Percentiles rank a stretch among this genome's conserved stretches.
Conservation (phyloP, 2,888 invertebrate genomes). For the Eupelmus urozonus region DNA sequence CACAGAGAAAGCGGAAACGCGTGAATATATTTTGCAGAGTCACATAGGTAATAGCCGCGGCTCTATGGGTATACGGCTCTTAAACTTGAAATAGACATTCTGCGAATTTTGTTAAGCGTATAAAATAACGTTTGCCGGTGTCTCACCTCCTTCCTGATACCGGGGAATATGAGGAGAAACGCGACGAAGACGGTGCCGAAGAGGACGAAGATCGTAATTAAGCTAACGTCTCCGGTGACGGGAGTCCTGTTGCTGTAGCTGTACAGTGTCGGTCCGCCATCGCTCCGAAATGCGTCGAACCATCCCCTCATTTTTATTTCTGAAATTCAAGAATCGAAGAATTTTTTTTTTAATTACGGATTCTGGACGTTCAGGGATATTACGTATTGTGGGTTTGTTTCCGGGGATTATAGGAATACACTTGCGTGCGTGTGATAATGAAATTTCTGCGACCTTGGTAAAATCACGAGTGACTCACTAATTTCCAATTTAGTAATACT, state of each 20-base stretch:
- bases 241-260: constrained; percentile 96
- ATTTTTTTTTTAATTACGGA: no score
- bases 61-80: no score
- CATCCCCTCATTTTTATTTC: constrained; percentile 90
- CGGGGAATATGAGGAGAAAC: constrained; percentile 97
- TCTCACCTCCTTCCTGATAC: constrained; percentile 93
- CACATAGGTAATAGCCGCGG: no score
- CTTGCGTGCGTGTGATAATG: no score
- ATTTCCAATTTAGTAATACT: neutral
- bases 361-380: no score
- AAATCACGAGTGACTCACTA: neutral
- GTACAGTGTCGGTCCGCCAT: constrained; percentile 97
- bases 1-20: constrained; percentile 2
- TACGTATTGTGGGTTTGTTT: no score
- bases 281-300: constrained; percentile 97
- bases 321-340: constrained; percentile 34
- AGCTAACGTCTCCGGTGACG: constrained; percentile 94
- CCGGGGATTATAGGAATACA: no score
- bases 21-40: neutral
- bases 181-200: constrained; percentile 95
- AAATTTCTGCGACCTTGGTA: no score
- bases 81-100: no score
- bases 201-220: constrained; percentile 90
- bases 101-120: neutral
- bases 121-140: neutral